phyloP scores from a whole-genome alignment of 2,888 invertebrate species.

The Eupeodes luniger region DNA sequence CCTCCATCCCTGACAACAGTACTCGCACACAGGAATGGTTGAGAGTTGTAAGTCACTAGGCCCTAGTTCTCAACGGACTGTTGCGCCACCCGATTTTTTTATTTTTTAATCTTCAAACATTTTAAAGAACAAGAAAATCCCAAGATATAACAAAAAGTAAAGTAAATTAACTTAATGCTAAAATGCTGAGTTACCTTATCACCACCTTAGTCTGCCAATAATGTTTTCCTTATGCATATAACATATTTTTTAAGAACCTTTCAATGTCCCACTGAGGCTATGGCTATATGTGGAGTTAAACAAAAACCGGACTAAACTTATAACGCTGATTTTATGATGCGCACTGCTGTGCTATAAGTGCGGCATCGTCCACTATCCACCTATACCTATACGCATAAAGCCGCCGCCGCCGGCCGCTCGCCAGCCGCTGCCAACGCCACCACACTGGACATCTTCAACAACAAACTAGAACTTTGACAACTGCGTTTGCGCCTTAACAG shows the following conservation, averaged over 20 bases:
- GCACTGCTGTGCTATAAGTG: slow-evolving; percentile 16
- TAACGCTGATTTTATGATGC: slow-evolving; percentile 67
- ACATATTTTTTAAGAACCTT: slow-evolving; percentile 53
- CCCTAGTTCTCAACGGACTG: too few relatives aligned
- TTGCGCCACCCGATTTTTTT: too few relatives aligned
- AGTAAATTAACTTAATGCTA: not conserved
- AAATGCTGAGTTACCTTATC: slow-evolving; percentile 42
- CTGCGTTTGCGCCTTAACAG: slow-evolving; percentile 16
- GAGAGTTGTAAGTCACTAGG: too few relatives aligned
- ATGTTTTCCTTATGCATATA: slow-evolving; percentile 28
- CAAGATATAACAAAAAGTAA: too few relatives aligned
- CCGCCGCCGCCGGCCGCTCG: too few relatives aligned
- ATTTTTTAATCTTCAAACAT: too few relatives aligned
- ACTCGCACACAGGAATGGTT: too few relatives aligned
- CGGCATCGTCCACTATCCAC: not conserved
- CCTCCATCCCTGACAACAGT: too few relatives aligned
- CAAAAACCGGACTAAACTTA: slow-evolving; percentile 66
- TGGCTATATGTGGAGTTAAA: not conserved
- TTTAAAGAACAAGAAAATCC: too few relatives aligned
- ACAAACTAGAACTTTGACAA: slow-evolving; percentile 25
- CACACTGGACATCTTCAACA: not conserved
- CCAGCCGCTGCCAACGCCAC: too few relatives aligned
- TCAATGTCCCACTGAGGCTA: slow-evolving; percentile 48
- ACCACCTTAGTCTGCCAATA: slow-evolving; percentile 45
- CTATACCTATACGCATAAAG: not conserved